phyloP scores from a whole-genome alignment of 1,140 invertebrate species.

The Sycobia sp. region DNA sequence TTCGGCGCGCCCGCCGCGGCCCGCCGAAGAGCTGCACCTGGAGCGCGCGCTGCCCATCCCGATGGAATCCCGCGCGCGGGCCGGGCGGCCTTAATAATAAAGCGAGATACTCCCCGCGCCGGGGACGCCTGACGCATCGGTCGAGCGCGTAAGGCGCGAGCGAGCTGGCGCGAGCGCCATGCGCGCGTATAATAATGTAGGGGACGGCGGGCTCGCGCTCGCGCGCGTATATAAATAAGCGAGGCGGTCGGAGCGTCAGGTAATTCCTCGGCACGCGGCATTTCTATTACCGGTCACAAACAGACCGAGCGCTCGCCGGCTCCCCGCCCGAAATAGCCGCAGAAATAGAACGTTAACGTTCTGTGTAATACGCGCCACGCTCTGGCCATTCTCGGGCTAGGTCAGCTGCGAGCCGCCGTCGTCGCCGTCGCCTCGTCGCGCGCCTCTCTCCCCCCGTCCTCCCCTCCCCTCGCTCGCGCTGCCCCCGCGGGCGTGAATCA shows the following conservation, averaged over 20 bases:
- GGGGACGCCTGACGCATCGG: constrained; percentile 13
- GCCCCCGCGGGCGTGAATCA: constrained; percentile 16
- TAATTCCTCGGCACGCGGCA: constrained; percentile 39
- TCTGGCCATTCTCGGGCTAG: constrained; percentile 25
- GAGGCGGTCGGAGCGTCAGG: constrained; percentile 13
- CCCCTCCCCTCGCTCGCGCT: neutral
- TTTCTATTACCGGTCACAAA: constrained; percentile 54
- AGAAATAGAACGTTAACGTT: constrained; percentile 42
- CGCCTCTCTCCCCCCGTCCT: neutral
- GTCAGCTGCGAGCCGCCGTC: neutral
- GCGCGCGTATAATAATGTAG: constrained; percentile 22
- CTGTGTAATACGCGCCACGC: constrained; percentile 8
- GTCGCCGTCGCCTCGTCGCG: neutral
- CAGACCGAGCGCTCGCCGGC: constrained; percentile 47
- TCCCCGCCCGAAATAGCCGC: constrained; percentile 50
- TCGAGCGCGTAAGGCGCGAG: constrained; percentile 22
- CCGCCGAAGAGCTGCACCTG: no score
- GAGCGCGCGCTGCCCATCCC: no score
- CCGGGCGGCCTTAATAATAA: constrained; percentile 6
- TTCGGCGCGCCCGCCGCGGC: no score
- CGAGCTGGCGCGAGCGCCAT: no score
- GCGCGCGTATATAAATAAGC: constrained; percentile 1
- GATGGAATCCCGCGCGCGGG: no score
- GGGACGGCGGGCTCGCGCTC: no score
- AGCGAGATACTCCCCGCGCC: no score